These are phyloP conservation scores for Gisinianus flammeolus DNA, from an alignment of 2,888 invertebrate species.

Conservation along the genomic window DNA sequence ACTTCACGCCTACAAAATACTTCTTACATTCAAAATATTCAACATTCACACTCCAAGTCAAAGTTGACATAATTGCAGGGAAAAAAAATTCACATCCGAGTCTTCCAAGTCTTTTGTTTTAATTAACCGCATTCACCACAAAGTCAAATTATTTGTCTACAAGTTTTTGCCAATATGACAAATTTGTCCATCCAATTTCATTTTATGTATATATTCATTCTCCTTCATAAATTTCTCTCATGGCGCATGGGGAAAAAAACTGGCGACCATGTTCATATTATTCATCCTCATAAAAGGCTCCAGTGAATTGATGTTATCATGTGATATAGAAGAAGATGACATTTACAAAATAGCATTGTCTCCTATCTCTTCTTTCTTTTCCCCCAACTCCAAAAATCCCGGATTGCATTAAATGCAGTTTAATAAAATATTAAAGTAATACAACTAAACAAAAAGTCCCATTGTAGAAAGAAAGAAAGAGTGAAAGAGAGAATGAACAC, in stretches of 20 bases:
- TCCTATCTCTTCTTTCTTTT: background rate
- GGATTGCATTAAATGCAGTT: background rate
- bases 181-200: background rate
- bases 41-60: too few species aligned
- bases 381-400: background rate
- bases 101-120: too few species aligned
- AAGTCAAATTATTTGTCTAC: too few species aligned
- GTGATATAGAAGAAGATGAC: background rate
- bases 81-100: too few species aligned
- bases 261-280: background rate
- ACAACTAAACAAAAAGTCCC: background rate
- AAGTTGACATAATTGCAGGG: too few species aligned
- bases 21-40: too few species aligned
- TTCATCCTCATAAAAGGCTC: background rate
- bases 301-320: conserved; percentile 14
- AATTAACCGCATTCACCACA: too few species aligned
- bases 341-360: background rate
- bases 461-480: background rate
- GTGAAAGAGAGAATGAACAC: too few species aligned
- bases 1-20: too few species aligned
- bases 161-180: background rate
- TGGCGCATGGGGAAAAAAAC: background rate
- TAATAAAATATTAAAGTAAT: background rate
- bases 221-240: background rate
- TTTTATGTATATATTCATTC: background rate